Base-by-base conservation (phyloP, 2,797 vertebrate species). In the Onychomys torridus region DNA sequence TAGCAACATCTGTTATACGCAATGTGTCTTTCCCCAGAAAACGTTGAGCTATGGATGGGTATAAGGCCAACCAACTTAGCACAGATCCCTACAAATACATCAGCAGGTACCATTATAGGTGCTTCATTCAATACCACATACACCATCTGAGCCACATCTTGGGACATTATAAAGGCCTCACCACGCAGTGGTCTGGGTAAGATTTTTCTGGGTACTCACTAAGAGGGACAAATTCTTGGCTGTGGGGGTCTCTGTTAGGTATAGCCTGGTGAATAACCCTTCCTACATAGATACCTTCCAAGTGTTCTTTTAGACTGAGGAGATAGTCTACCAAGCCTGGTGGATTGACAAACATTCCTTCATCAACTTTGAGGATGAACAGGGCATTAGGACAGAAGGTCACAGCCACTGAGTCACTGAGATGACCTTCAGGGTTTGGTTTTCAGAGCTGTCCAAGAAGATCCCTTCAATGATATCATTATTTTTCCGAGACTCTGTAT, bases 1-100 rank as follows among this genome's bases (percentile, higher is more conserved):
- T 99, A 99, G 98, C 99, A 99, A 98, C 99, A 99, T 81, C 98
- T 97, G n/a, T 99, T 99, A 98, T 99, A 99, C 78, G 98, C 98
- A 94, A 99, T 97, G 83, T 99, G 99, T 43, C 97, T 99, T 3
- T 98, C 98, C 84, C 99, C 99, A 0, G 99, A 99, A 92, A 99
- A 99, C 0, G 99, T 98, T 94, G 99, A 99, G 89, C 99, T 99
- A 97, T 99, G 99, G 7, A 98, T 98, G 49, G 99, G 99, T 9
- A 96, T 95, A 78, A 99, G 97, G 0, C 99, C 99, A 2, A 99
- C 98, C 37, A 96, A 99, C 11, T 98, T 98, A 17, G 99, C 99
- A 92, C 99, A 99, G 69, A 99, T 97, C 0, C 99, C 99, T 25
- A 99, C 97, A 13, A 99, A 99, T 3, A 99, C 92, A 2, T 99